Conservation (phyloP, 2,888 invertebrate genomes). For the Mayetiola destructor region DNA sequence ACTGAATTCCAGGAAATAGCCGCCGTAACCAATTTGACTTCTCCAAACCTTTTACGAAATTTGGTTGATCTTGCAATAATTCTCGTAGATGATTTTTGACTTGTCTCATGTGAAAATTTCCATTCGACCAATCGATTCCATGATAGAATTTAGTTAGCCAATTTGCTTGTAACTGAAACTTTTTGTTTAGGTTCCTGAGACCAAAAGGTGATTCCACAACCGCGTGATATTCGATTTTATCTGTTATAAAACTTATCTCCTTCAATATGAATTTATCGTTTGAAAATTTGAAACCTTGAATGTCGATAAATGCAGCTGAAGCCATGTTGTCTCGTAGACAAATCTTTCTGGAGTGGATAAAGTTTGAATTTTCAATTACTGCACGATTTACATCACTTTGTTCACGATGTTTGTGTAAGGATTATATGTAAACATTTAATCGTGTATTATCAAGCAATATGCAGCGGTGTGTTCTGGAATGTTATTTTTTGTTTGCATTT, state of each 20-base stretch:
- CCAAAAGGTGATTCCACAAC: background rate
- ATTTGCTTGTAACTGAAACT: background rate
- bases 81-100: background rate
- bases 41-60: background rate
- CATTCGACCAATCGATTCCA: background rate
- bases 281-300: background rate
- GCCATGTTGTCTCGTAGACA: too few relatives aligned
- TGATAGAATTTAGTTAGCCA: background rate
- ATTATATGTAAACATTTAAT: slow-evolving; percentile 18
- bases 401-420: slow-evolving; percentile 14
- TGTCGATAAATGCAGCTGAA: background rate
- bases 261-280: background rate
- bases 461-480: slow-evolving; percentile 21
- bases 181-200: background rate
- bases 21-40: background rate
- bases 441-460: slow-evolving; percentile 17
- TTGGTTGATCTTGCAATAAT: background rate
- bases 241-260: background rate
- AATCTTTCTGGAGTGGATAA: background rate
- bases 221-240: background rate
- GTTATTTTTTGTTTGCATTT: slow-evolving; percentile 22
- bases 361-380: background rate
- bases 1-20: background rate
- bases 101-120: background rate
- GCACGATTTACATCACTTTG: background rate